A percentile compares a stretch with the other conserved stretches of the same genome.
These are phyloP conservation scores for Sylvicola fuscatus DNA, from an alignment of 2,888 invertebrate species.

Conservation along the genomic window DNA sequence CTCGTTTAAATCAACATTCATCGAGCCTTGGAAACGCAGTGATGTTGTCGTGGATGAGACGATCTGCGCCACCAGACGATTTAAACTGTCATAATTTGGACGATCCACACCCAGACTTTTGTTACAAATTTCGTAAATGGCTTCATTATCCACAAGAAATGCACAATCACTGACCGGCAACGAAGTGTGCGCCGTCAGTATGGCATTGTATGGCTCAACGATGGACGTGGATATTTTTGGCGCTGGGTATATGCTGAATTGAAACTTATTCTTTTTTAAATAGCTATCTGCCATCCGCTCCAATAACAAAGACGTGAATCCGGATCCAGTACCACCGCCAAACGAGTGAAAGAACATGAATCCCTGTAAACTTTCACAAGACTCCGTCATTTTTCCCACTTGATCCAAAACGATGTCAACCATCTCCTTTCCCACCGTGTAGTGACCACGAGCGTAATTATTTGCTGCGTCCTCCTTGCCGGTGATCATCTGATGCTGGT, in stretches of 20 bases:
- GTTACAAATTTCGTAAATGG: slow-evolving; percentile 84
- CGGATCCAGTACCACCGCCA: slow-evolving; percentile 72
- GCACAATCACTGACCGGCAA: slow-evolving; percentile 74
- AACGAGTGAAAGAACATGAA: slow-evolving; percentile 73
- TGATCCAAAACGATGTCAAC: slow-evolving; percentile 46
- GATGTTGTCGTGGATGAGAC: slow-evolving; percentile 79
- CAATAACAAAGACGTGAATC: slow-evolving; percentile 74
- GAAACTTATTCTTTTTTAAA: slow-evolving; percentile 71
- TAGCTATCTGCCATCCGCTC: slow-evolving; percentile 65
- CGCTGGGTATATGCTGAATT: slow-evolving; percentile 81
- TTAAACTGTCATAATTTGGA: slow-evolving; percentile 67
- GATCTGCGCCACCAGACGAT: slow-evolving; percentile 65
- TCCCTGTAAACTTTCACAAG: slow-evolving; percentile 51
- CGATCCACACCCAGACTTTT: slow-evolving; percentile 64
- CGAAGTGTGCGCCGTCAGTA: slow-evolving; percentile 79
- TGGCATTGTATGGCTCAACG: slow-evolving; percentile 86
- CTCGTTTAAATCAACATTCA: slow-evolving; percentile 76
- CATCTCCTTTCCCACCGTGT: slow-evolving; percentile 56
- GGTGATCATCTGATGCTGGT: slow-evolving; percentile 69
- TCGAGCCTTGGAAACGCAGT: slow-evolving; percentile 67
- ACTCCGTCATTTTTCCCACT: slow-evolving; percentile 47
- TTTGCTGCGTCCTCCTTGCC: slow-evolving; percentile 43
- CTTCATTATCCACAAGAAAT: slow-evolving; percentile 90
- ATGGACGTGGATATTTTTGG: slow-evolving; percentile 83
- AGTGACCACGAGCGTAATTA: slow-evolving; percentile 48